Conservation (phyloP, 2,113 vertebrate genomes). For the Menura novaehollandiae region DNA sequence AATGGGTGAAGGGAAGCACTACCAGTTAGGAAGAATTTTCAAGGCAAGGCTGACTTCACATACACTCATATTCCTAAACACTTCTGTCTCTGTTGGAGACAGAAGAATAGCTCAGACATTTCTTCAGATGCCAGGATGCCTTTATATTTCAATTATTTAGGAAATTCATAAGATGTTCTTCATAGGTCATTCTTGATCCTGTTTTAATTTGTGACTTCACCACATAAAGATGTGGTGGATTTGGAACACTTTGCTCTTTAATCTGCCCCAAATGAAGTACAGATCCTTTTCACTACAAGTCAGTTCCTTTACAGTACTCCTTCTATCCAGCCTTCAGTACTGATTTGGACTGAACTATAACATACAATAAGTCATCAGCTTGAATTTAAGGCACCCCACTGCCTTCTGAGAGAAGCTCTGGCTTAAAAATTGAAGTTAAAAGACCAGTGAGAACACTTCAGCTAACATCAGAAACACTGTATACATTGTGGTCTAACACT, state of each 20-base stretch:
- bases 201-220: neutral
- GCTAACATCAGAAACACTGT: neutral
- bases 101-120: neutral
- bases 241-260: neutral
- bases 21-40: neutral
- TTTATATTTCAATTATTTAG: neutral
- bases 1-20: accelerated
- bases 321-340: neutral
- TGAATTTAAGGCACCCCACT: neutral
- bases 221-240: neutral
- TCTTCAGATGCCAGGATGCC: neutral
- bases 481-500: neutral
- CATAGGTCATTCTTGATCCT: neutral
- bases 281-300: neutral
- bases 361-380: neutral
- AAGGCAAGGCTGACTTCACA: neutral
- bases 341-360: neutral
- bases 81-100: neutral
- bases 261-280: neutral
- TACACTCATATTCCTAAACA: neutral
- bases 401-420: neutral
- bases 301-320: neutral
- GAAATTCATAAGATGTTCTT: neutral
- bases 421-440: neutral
- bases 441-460: neutral